Evolutionary conservation across 2,113 vertebrate genomes (phyloP), one percentile per base, ranked within the genome.

Genomic region (Neoarius graeffei): DNA sequence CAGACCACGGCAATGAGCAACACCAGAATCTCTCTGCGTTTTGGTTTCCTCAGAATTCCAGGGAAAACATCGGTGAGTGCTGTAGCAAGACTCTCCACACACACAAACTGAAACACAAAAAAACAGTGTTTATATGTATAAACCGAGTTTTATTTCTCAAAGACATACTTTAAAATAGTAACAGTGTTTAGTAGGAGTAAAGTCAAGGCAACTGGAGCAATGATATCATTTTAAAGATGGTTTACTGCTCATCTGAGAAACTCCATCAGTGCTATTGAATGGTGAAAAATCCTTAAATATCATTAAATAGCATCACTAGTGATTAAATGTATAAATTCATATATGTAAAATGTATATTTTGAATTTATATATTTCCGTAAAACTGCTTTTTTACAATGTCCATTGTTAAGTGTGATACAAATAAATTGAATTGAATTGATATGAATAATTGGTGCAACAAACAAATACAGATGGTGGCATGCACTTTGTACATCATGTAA

Each of bases 11-110:
- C 93, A 0, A 98, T 93, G 83, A 74, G 90, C n/a, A 99, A 94
- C 79, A 97, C 96, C 87, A 99, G 94, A 35, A 97, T 86, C 91
- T 98, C 96, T 0, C 97, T 93, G 14, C 93, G 93, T 0, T 95
- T 89, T 0, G 90, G 93, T 89, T 93, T 97, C 71, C 96, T 95
- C 89, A 99, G 96, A 50, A 93, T 89, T 19, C 10, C 87, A 0
- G 98, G 98, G 90, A 96, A 99, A 94, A 97, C 86, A 94, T 99
- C 98, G 1, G 96, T 92, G 84, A 97, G 88, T 83, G 97, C 95
- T 0, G 98, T 99, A 86, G 96, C 97, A 94, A 99, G 91, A 91
- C 97, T 97, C 92, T 99, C 98, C 90, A 99, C 93, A 59, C 96
- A 97, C 89, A 99, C 96, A 4, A 99, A 98, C 98, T 99, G 91